phyloP scores from a whole-genome alignment of 1,140 invertebrate genomes.

The Schmidtea mediterranea region DNA sequence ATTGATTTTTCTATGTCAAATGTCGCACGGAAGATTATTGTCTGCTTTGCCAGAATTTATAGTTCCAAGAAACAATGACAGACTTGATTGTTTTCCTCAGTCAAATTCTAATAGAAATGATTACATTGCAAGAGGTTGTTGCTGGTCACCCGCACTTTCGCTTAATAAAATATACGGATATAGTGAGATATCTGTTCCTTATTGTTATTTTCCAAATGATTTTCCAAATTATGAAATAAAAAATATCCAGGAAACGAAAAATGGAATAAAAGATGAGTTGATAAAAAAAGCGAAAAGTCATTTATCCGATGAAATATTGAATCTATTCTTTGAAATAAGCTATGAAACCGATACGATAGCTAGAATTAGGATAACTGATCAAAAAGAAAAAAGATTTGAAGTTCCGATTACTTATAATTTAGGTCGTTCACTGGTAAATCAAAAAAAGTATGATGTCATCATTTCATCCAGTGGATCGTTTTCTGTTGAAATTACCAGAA shows the following conservation, averaged over 20 bases:
- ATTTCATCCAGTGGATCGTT: background rate
- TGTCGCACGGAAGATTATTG: too few relatives aligned
- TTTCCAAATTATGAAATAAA: constrained; percentile 7
- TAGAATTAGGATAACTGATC: background rate
- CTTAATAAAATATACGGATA: background rate
- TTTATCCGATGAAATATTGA: background rate
- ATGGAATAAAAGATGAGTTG: too few relatives aligned
- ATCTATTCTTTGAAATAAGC: background rate
- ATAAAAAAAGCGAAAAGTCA: too few relatives aligned
- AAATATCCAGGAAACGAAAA: too few relatives aligned
- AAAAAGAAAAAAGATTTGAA: too few relatives aligned
- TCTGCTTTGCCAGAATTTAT: too few relatives aligned
- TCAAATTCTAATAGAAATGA: constrained; percentile 1
- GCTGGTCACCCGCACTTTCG: constrained; percentile 4
- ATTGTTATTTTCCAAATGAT: constrained; percentile 8
- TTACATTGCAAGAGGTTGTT: constrained; percentile 6
- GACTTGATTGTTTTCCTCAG: constrained; percentile 10
- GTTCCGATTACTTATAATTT: too few relatives aligned
- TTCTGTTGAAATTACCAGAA: background rate
- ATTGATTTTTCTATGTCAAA: too few relatives aligned
- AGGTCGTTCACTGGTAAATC: too few relatives aligned
- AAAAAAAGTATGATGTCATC: background rate
- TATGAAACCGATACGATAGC: background rate
- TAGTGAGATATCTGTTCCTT: background rate
- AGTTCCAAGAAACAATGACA: background rate